These are phyloP conservation scores for Amphiprion ocellaris DNA, from an alignment of 2,113 vertebrate species.

Conservation along the genomic window DNA sequence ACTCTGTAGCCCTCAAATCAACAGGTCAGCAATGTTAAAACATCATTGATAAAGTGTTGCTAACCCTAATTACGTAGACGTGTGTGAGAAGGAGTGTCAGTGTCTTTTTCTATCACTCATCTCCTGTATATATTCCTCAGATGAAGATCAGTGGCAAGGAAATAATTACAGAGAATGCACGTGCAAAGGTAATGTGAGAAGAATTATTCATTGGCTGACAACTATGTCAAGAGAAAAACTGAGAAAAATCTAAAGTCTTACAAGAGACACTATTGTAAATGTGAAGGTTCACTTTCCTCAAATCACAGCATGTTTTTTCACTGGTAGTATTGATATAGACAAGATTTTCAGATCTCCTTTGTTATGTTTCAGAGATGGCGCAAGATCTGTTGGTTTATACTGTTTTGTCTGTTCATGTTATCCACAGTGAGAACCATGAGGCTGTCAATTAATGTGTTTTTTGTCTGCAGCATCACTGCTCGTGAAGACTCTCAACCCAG, in stretches of 20 bases:
- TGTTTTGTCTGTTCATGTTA: too few species aligned
- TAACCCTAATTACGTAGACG: conserved; percentile 20
- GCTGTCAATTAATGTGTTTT: too few species aligned
- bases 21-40: conserved; percentile 50
- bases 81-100: conserved; percentile 13
- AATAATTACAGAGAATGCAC: conserved; percentile 45
- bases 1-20: conserved; percentile 46
- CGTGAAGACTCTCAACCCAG: not conserved
- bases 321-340: not conserved
- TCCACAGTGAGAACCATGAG: too few species aligned
- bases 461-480: too few species aligned
- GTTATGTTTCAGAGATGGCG: too few species aligned
- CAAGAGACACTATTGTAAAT: not conserved
- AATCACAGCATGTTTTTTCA: not conserved
- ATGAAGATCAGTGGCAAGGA: conserved; percentile 31
- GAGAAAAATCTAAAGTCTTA: not conserved
- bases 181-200: conserved; percentile 6
- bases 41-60: conserved; percentile 44
- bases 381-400: too few species aligned
- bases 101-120: conserved; percentile 44
- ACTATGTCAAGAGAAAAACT: conserved; percentile 7
- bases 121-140: conserved; percentile 3
- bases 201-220: conserved; percentile 49
- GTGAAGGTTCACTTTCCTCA: not conserved
- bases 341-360: too few species aligned